A percentile compares a stretch with the other conserved stretches of the same genome.
Evolutionary conservation across 2,888 invertebrate genomes (phyloP).

Genomic region (Standfussiana lucernea): DNA sequence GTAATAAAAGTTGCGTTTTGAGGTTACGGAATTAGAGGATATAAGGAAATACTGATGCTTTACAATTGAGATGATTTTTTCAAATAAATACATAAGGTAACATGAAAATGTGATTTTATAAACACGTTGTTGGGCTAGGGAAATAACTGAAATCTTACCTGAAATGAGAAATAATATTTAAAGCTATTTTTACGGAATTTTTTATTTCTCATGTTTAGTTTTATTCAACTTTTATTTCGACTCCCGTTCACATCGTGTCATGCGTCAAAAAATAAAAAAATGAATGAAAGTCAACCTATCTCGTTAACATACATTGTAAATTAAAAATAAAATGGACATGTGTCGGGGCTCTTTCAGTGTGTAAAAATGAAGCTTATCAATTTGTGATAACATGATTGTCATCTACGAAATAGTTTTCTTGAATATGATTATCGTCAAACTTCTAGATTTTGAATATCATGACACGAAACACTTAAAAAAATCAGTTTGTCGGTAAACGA

Average conservation of each 20-base stretch:
- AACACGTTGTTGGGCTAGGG: background rate
- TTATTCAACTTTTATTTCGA: background rate
- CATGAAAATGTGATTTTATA: background rate
- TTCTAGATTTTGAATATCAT: background rate
- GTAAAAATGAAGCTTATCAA: background rate
- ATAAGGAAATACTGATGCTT: constrained; percentile 17
- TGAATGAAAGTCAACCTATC: background rate
- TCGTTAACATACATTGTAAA: background rate
- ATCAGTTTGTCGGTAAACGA: background rate
- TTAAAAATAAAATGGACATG: background rate
- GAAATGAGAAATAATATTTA: background rate
- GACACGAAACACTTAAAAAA: background rate
- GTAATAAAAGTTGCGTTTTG: constrained; percentile 44
- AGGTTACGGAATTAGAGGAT: constrained; percentile 29
- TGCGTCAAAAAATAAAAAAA: background rate
- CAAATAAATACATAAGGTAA: background rate
- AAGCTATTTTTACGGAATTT: background rate
- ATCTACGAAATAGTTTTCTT: background rate
- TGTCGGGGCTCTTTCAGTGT: background rate
- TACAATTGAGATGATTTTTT: constrained; percentile 3
- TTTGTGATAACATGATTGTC: background rate
- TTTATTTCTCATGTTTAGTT: background rate
- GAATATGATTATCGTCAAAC: background rate
- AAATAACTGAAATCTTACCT: background rate
- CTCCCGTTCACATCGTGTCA: background rate